A percentile compares a stretch with the other conserved stretches of the same genome.
Evolutionary conservation across 2,888 invertebrate species (phyloP).

Genomic region (Chymomyza procnemis): DNA sequence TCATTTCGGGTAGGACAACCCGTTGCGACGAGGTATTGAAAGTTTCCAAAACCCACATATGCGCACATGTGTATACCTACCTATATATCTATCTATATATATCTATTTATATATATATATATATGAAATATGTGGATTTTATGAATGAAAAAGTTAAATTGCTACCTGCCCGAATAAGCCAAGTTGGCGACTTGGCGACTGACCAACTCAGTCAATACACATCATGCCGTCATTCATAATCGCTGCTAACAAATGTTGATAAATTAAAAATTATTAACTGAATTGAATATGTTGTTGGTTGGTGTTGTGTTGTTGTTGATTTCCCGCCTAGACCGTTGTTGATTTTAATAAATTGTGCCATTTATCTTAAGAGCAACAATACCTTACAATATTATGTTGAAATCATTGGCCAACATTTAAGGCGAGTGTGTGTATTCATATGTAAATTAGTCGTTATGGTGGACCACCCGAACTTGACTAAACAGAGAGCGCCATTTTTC

Average conservation of each 20-base stretch:
- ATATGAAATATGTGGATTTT: conserved; percentile 1
- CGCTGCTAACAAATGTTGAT: conserved; percentile 70
- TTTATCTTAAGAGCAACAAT: conserved; percentile 62
- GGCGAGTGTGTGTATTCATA: conserved; percentile 59
- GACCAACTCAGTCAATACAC: neutral
- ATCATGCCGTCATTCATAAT: conserved; percentile 64
- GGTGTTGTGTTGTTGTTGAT: conserved; percentile 1
- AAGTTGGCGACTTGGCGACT: neutral
- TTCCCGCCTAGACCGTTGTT: conserved; percentile 33
- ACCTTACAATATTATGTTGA: conserved; percentile 68
- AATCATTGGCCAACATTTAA: conserved; percentile 72
- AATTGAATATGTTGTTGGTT: conserved; percentile 33
- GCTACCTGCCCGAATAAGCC: conserved; percentile 48
- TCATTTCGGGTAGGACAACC: neutral
- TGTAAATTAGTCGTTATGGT: conserved; percentile 51
- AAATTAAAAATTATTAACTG: conserved; percentile 69
- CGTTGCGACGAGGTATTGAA: neutral
- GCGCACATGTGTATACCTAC: neutral
- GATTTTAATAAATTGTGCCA: conserved; percentile 70
- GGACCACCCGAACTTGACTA: conserved; percentile 49
- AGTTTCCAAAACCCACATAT: neutral
- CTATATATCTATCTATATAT: neutral
- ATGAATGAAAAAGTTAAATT: conserved; percentile 15
- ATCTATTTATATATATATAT: no score
- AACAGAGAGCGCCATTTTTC: neutral